Conservation (phyloP, 2,113 vertebrate genomes). For the Uria aalge region DNA sequence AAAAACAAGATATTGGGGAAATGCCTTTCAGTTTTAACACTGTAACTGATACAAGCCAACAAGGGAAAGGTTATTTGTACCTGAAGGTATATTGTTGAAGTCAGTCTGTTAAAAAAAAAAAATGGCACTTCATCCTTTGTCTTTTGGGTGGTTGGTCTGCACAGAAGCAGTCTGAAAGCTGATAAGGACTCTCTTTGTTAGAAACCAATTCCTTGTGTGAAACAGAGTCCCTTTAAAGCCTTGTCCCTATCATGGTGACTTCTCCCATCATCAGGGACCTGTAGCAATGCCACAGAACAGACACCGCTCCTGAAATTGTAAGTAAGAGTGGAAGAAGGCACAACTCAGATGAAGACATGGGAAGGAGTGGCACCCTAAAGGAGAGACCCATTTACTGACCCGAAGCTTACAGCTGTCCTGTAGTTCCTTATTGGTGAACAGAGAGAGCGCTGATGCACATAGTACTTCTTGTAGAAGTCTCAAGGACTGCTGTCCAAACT, state of each 20-base stretch:
- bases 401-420: not conserved
- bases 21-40: not conserved
- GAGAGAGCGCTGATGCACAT: not conserved
- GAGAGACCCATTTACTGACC: not conserved
- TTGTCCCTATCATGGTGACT: not conserved
- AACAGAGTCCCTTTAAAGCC: not conserved
- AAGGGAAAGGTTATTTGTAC: not conserved
- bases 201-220: not conserved
- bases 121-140: not conserved
- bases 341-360: not conserved
- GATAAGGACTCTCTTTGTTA: not conserved
- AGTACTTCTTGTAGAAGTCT: not conserved
- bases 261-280: not conserved
- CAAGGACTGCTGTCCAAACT: not conserved
- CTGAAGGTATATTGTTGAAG: not conserved
- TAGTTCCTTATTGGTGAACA: not conserved
- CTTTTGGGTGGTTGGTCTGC: not conserved
- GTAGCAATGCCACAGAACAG: not conserved
- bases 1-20: not conserved
- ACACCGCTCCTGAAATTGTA: not conserved
- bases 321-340: not conserved
- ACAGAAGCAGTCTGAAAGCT: not conserved
- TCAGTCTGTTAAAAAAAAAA: not conserved
- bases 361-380: not conserved
- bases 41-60: not conserved